phyloP scores from a whole-genome alignment of 2,888 invertebrate species.

The Dorcus hopei region DNA sequence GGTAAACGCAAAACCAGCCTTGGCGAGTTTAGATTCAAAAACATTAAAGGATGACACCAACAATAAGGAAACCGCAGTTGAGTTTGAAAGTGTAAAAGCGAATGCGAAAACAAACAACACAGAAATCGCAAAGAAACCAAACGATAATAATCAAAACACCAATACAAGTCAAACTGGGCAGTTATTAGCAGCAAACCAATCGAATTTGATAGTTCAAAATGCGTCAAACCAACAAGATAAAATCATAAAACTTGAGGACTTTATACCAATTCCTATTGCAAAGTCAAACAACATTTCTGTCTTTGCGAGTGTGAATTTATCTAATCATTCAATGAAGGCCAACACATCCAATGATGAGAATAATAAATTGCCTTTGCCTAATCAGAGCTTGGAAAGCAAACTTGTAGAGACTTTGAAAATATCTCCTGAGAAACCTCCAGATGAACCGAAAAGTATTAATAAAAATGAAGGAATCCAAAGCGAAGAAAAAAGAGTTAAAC shows the following conservation, averaged over 20 bases:
- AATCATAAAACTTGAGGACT: not conserved
- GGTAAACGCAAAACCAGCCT: not conserved
- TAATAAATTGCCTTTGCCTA: not conserved
- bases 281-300: constrained; percentile 9
- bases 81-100: not conserved
- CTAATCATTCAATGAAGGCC: not conserved
- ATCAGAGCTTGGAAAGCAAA: not conserved
- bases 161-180: too few relatives aligned
- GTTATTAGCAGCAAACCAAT: too few relatives aligned
- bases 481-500: constrained; percentile 3
- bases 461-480: not conserved
- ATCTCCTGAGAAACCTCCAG: too few relatives aligned
- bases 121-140: not conserved
- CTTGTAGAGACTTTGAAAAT: not conserved
- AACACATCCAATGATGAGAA: not conserved
- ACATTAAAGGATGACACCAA: not conserved
- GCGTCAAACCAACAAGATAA: not conserved
- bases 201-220: not conserved
- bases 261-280: constrained; percentile 15
- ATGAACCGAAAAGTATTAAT: not conserved
- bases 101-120: not conserved
- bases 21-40: not conserved
- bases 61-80: not conserved
- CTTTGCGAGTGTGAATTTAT: not conserved
- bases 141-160: constrained; percentile 15